Base-by-base conservation (phyloP, 2,888 invertebrate genomes). In the Morpho achilles region DNA sequence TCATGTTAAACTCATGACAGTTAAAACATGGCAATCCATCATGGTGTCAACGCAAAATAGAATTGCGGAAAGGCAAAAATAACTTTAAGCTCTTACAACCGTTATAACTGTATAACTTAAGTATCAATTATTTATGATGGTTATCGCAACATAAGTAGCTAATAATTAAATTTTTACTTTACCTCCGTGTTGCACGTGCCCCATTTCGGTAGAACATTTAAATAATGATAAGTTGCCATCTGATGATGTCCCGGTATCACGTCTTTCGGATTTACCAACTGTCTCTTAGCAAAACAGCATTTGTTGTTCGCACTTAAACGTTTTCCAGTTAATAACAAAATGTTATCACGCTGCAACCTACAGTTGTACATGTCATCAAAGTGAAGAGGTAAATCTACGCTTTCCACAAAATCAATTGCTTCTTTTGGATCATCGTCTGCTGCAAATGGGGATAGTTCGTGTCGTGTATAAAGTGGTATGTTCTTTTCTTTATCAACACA, bases 191-290 rank as follows among this genome's bases (percentile, higher is more conserved):
- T 69, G 54, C 79, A 80, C 4, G 75, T 68, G 55, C 78, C 77
- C 84, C 84, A 85, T 10, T 78, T 77, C 7, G 84, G 82, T 0
- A 77, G 66, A 9, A 78, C 69, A 57, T 84, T 85, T 10, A 80
- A 63, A 60, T 76, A 69, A 22, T 68, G 71, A 53, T 68, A 77
- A 0, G 78, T 74, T 0, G 77, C 66, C 7, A 63, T 58, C 59
- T 77, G 75, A 0, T 77, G 64, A 3, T 79, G 8, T 0, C 81
- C 83, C 2, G 76, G 75, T 7, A 62, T 52, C 9, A 84, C 69
- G 55, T 83, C 78, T 39, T 58, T 68, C 2, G 79, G 62, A 61
- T 63, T 78, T 0, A 85, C 74, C 7, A 84, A 63, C 50, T 79
- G 80, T 44, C 75, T 70, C 53, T 67, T 73, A 2, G 60, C 65